A percentile compares a stretch with the other conserved stretches of the same genome.
phyloP scores from a whole-genome alignment of 2,113 vertebrate species.

The Tautogolabrus adspersus region DNA sequence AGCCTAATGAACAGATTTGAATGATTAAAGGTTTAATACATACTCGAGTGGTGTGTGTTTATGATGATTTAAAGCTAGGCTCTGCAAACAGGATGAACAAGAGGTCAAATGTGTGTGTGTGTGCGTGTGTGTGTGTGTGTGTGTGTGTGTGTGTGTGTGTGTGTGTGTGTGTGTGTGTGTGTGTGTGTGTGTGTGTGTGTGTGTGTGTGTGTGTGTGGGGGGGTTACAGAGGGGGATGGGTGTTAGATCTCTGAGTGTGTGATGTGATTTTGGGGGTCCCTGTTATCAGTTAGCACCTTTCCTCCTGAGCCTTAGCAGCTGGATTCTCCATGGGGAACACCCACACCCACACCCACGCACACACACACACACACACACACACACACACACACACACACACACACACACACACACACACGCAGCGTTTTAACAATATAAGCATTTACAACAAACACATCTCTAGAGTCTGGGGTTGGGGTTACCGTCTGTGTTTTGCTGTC shows the following conservation, averaged over 20 bases:
- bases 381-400: slow-evolving; percentile 5
- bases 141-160: too few species aligned
- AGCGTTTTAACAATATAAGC: too few species aligned
- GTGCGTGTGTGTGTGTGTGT: too few species aligned
- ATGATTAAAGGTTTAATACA: too few species aligned
- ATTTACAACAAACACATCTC: too few species aligned
- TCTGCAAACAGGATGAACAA: slow-evolving; percentile 53
- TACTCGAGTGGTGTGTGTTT: slow-evolving; percentile 5
- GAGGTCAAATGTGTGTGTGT: too few species aligned
- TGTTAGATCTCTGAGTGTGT: slow-evolving; percentile 36
- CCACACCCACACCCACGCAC: slow-evolving; percentile 40
- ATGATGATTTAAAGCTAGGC: slow-evolving; percentile 19
- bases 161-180: too few species aligned
- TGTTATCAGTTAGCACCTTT: slow-evolving; percentile 71
- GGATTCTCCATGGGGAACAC: slow-evolving; percentile 33
- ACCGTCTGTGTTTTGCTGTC: slow-evolving; percentile 6
- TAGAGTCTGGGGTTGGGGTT: not conserved
- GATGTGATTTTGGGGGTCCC: slow-evolving; percentile 26
- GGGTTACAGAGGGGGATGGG: slow-evolving; percentile 12
- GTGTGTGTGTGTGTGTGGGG: not conserved
- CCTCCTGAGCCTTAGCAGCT: slow-evolving; percentile 52
- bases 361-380: slow-evolving; percentile 2
- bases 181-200: slow-evolving; percentile 18
- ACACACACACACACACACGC: too few species aligned
- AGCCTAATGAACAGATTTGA: not conserved